These are phyloP conservation scores for Phocides pigmalion DNA, from an alignment of 1,140 invertebrate species.

Conservation along the genomic window DNA sequence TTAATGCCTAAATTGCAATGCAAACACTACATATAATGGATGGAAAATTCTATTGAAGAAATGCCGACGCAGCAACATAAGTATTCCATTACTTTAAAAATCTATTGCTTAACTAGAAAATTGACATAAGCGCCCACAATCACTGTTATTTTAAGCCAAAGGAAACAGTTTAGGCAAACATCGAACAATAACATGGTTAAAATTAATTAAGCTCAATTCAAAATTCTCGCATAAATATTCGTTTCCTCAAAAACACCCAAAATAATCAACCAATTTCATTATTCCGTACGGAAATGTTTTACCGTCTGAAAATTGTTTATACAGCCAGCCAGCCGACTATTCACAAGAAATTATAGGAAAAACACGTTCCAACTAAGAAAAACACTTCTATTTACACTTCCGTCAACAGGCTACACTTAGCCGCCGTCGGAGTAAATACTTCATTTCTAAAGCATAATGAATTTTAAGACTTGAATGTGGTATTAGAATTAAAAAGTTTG, in stretches of 20 bases:
- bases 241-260: background rate
- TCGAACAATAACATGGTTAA: too few species aligned
- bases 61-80: too few species aligned
- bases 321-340: constrained; percentile 22
- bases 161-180: too few species aligned
- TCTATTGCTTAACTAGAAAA: too few species aligned
- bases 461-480: constrained; percentile 22
- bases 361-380: constrained; percentile 29
- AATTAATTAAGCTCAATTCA: too few species aligned
- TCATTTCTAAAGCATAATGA: constrained; percentile 33
- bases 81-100: too few species aligned
- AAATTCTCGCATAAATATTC: background rate
- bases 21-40: too few species aligned
- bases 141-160: background rate
- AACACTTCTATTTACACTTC: constrained; percentile 32
- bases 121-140: too few species aligned
- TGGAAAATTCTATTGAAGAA: too few species aligned
- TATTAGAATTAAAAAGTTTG: constrained; percentile 18
- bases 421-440: constrained; percentile 22
- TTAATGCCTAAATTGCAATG: too few species aligned
- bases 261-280: constrained; percentile 10
- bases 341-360: constrained; percentile 31
- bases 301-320: constrained; percentile 20
- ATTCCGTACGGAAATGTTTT: background rate
- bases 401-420: constrained; percentile 16